Conservation (phyloP, 2,113 vertebrate species). For the Lycaon pictus region DNA sequence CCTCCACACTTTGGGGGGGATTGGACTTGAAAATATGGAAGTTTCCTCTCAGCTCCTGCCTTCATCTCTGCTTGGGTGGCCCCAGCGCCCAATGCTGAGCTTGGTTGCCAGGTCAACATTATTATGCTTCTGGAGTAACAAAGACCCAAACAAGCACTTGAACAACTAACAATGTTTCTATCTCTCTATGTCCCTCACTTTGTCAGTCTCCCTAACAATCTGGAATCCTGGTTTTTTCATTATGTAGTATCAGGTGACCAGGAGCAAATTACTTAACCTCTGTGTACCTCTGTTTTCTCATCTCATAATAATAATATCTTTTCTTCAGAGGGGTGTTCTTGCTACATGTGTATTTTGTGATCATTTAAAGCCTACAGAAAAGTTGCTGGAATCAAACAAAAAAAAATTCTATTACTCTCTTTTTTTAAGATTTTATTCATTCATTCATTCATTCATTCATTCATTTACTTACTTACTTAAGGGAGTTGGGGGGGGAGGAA, state of each 20-base stretch:
- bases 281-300: slow-evolving; percentile 11
- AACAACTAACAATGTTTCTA: not conserved
- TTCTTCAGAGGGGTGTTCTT: not conserved
- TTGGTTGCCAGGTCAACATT: not conserved
- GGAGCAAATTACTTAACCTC: slow-evolving; percentile 34
- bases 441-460: too few relatives aligned
- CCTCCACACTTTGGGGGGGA: not conserved
- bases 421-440: not conserved
- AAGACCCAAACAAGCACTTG: not conserved
- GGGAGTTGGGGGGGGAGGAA: not conserved
- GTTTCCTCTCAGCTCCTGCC: not conserved
- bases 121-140: not conserved
- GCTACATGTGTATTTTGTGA: not conserved
- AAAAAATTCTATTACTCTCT: not conserved
- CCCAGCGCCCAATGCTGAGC: not conserved
- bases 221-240: not conserved
- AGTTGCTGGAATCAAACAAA: not conserved
- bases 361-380: slow-evolving; percentile 43
- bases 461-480: too few relatives aligned
- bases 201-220: not conserved
- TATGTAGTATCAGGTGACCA: not conserved
- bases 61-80: not conserved
- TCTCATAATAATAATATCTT: not conserved
- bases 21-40: accelerated
- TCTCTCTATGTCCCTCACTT: not conserved